Evolutionary conservation across 2,113 vertebrate species (phyloP), one percentile per base, ranked within the genome.

Genomic region (Austrofundulus limnaeus): DNA sequence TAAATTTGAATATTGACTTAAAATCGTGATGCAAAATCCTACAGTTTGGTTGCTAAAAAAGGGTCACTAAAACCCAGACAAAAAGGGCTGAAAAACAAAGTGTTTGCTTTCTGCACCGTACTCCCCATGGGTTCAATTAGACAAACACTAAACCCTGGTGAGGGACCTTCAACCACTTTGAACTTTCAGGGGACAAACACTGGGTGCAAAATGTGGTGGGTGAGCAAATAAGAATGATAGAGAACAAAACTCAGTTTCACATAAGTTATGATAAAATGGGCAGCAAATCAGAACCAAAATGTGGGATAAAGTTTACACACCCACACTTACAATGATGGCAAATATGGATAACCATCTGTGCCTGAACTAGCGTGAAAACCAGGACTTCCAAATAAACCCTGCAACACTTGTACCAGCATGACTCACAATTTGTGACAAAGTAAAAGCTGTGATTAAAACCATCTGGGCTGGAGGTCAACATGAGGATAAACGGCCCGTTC

Each of bases 81-180:
- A 59, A 60, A 59, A 65, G 42, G 31, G 50, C 64, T 52, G 43
- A 71, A 72, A 80, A 85, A 78, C 64, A 80, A 72, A 42, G 20
- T 42, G 19, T 49, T 54, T 75, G 76, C 89, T 86, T 59, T 19
- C 20, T 66, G 48, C 28, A 39, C 72, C 61, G 48, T 19, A 49
- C 20, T 88, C 86, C 87, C 89, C 25, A 16, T 54, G 79, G 79
- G 45, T 69, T 87, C 70, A 90, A 88, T 90, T 89, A 91, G 66
- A 70, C 0, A 25, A 28, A 60, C 48, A 66, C 39, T 58, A 31
- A 54, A 69, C 53, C 20, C 59, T 16, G 41, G 61, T 47, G 67
- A 77, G 79, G 57, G 75, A 80, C 63, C 57, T 56, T 46, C 24
- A 56, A 3, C 12, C 16, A 37, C 1, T 3, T 70, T 61, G 42